Evolutionary conservation across 2,113 vertebrate species (phyloP), one percentile per base, ranked within the genome.

Genomic region (Eolophus roseicapilla): DNA sequence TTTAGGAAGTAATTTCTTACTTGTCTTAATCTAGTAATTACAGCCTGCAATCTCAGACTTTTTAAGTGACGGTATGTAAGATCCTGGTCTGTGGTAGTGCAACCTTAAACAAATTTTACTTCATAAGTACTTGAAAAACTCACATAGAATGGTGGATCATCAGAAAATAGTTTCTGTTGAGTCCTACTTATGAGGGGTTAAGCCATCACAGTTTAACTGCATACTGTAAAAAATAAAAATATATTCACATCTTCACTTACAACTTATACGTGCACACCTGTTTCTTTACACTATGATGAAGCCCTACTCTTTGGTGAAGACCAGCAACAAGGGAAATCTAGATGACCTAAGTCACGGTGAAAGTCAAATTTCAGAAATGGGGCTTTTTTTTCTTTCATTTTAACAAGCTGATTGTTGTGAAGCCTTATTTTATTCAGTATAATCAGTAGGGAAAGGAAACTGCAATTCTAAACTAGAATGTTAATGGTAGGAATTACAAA

Each of bases 1-100:
- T 20, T 81, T 79, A 64, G 85, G 47, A 89, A 79, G 35, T 60
- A 1, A 39, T 90, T 88, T 91, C 13, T 37, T 87, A 24, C 28
- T 85, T 94, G 12, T 10, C 24, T 92, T 92, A 46, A 62, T 64
- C 35, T 92, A 25, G 79, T 88, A 93, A 85, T 90, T 93, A 82
- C 21, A 76, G 27, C 13, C 52, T 88, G 28, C 10, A 63, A 62
- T 62, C n/a, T 82, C 39, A 9, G 33, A 62, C n/a, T 86, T 81
- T 3, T 0, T 57, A 84, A 62, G 41, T 68, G 78, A 73, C 47
- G 53, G 20, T 0, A 1, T 71, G 39, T 90, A 79, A 82, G 47
- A 60, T 62, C 16, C 39, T 52, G 64, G 33, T 52, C 44, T 80
- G 41, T 75, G 93, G 24, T 33, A 41, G 18, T 28, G 17, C 20